These are phyloP conservation scores for Pocillopora damicornis DNA, from an alignment of 64 coral and sea anemone species.

Conservation along the genomic window DNA sequence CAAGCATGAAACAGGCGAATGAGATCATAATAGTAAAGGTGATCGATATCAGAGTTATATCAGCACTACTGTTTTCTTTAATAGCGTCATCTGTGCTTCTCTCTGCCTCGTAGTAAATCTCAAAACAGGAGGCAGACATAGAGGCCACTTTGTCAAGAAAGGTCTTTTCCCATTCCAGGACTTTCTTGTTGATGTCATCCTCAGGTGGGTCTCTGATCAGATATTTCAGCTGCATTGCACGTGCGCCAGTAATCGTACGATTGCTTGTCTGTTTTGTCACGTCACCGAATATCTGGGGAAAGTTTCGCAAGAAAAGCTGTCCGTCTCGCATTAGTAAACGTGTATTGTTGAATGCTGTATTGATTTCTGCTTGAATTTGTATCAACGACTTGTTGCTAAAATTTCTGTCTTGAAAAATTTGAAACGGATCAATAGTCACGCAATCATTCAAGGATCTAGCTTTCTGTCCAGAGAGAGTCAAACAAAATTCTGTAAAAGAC, in stretches of 20 bases:
- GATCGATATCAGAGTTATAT: slow-evolving; percentile 52
- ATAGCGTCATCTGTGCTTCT: slow-evolving; percentile 76
- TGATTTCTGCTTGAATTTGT: slow-evolving; percentile 12
- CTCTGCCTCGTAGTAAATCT: slow-evolving; percentile 34
- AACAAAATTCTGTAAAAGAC: slow-evolving; percentile 29
- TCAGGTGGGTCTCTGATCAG: slow-evolving; percentile 35
- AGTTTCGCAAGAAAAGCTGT: slow-evolving; percentile 48
- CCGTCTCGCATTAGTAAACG: slow-evolving; percentile 54
- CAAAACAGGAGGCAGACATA: slow-evolving; percentile 15
- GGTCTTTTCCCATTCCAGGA: slow-evolving; percentile 58
- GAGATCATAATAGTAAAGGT: slow-evolving; percentile 64
- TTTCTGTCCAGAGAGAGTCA: slow-evolving; percentile 14
- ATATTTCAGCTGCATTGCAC: slow-evolving; percentile 57
- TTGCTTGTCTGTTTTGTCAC: neutral
- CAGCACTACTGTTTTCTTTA: slow-evolving; percentile 36
- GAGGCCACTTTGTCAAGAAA: slow-evolving; percentile 24
- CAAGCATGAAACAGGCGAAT: slow-evolving; percentile 61
- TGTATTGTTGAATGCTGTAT: slow-evolving; percentile 38
- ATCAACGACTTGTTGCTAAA: slow-evolving; percentile 19
- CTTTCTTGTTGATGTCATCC: slow-evolving; percentile 9
- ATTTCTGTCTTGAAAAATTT: slow-evolving; percentile 39
- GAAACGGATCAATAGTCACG: slow-evolving; percentile 50
- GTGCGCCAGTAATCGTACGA: slow-evolving; percentile 11
- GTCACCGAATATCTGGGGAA: slow-evolving; percentile 55
- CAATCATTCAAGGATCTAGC: slow-evolving; percentile 24